Percentiles rank a stretch among this genome's conserved stretches.
Evolutionary conservation across 1,140 invertebrate species (phyloP).

Genomic region (Drosophila lowei): DNA sequence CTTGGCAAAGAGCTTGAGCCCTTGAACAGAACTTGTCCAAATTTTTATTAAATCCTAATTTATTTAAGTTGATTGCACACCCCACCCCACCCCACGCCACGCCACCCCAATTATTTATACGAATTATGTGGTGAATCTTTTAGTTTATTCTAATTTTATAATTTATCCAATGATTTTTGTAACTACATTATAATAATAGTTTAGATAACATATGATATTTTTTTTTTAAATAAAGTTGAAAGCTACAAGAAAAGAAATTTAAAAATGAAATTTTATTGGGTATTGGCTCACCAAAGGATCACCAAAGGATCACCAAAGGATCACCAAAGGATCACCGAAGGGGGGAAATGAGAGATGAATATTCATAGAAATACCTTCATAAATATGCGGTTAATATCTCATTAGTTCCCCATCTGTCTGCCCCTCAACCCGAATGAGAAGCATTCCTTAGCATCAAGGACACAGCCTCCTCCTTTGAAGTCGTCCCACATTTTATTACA

Average conservation of each 20-base stretch:
- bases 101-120: slow-evolving; percentile 31
- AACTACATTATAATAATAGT: slow-evolving; percentile 39
- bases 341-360: neutral
- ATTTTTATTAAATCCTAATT: slow-evolving; percentile 45
- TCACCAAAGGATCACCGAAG: neutral
- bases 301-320: too few species aligned
- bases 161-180: slow-evolving; percentile 46
- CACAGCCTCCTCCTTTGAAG: slow-evolving; percentile 26
- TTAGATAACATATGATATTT: slow-evolving; percentile 32
- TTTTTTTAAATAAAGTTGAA: slow-evolving; percentile 71
- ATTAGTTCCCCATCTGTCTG: neutral
- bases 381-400: slow-evolving; percentile 15
- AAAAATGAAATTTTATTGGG: neutral
- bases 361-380: neutral
- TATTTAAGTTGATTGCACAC: slow-evolving; percentile 19
- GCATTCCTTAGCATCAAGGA: slow-evolving; percentile 47
- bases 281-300: too few species aligned
- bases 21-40: slow-evolving; percentile 49
- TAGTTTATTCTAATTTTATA: slow-evolving; percentile 49
- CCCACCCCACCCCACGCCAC: neutral
- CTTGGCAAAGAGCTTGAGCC: slow-evolving; percentile 48
- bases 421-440: neutral
- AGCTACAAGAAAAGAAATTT: slow-evolving; percentile 40
- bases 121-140: slow-evolving; percentile 11
- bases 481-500: slow-evolving; percentile 44